Base-by-base conservation (phyloP, 1,140 invertebrate genomes). In the Proales similis region DNA sequence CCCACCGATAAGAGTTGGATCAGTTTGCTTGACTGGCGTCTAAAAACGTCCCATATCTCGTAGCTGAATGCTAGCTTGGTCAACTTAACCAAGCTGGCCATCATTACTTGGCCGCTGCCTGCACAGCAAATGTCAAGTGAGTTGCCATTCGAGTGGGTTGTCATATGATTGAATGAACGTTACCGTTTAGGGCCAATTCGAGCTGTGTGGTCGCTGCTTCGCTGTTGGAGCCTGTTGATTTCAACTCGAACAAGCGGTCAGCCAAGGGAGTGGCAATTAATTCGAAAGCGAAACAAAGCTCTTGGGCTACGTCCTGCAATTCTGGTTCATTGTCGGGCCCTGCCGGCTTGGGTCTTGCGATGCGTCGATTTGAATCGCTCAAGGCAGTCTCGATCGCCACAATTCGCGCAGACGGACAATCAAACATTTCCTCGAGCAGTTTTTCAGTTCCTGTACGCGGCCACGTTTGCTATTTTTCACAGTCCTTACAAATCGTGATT, bases 341-440 rank as follows among this genome's bases (percentile, higher is more conserved):
- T 2, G 72, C 71, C 12, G 71, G 68, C n/a, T 71, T 69, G 9
- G 72, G 70, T 33, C 72, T 57, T 2, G 75, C 64, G 9, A 72
- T 71, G 29, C 74, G 67, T 4, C 71, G 67, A 64, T 74, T 74
- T 30, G 66, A 70, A 65, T 74, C 71, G 26, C 65, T 71, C 20
- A 76, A 65, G 22, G 70, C 69, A 49, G 74, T 72, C 4, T 76
- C 45, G 11, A 77, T 71, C 39, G 70, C 70, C 38, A 77, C 57
- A 24, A 76, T 69, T 68, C 76, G 74, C 17, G 74, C 71, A 12
- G 72, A 70, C 48, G 70, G 70, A 5, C 75, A 72, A 38, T 76
- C 74, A 70, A 77, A 77, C 75, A 77, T 75, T 43, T 74, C 73
- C 9, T 67, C 66, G 48, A 77, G 51, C 24, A 77, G 64, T 63